Evolutionary conservation across 2,888 invertebrate species (phyloP), one percentile per base, ranked within the genome.

Genomic region (Metacarcinus magister): DNA sequence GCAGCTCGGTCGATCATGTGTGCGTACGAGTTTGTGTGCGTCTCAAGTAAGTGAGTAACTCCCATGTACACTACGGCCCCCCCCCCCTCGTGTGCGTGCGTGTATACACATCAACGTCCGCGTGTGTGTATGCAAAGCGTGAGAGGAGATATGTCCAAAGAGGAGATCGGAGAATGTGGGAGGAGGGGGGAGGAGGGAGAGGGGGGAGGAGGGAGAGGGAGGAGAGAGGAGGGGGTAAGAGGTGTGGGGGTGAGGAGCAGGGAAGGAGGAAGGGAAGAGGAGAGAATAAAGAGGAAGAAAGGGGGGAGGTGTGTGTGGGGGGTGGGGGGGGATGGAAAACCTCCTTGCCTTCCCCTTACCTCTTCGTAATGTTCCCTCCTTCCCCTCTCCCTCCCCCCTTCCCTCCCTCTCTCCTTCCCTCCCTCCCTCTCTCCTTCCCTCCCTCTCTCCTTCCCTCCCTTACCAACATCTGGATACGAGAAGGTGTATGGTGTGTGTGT

Each of bases 401-500:
- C 89, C 32, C 3, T 46, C 43, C 91, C 91, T 23, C 43, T 32
- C 43, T n/a, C 13, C 19, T 2, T 0, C 19, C 19, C 44, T n/a
- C 43, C 91, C 44, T 7, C 44, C 91, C 23, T 2, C 19, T 16
- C 90, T 7, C 75, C 3, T 28, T 16, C 75, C 28, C 44, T 16
- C 8, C 91, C 46, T 44, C 91, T 23, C 23, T 23, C 32, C 23
- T 23, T 32, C 91, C 46, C 19, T 46, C n/a, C 19, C 91, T 28
- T 46, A 44, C 91, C 23, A 19, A 8, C 91, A 91, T 23, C 91
- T 46, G 91, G 23, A 43, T 91, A 82, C 82, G 82, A 82, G 82
- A 67, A 19, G n/a, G 82, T 43, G 44, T 32, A 23, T 94, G 44
- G 94, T 82, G 94, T 94, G 94, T 94, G 93, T 67, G 93, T 93